phyloP scores from a whole-genome alignment of 2,797 vertebrate genomes.

The Podarcis siculus region DNA sequence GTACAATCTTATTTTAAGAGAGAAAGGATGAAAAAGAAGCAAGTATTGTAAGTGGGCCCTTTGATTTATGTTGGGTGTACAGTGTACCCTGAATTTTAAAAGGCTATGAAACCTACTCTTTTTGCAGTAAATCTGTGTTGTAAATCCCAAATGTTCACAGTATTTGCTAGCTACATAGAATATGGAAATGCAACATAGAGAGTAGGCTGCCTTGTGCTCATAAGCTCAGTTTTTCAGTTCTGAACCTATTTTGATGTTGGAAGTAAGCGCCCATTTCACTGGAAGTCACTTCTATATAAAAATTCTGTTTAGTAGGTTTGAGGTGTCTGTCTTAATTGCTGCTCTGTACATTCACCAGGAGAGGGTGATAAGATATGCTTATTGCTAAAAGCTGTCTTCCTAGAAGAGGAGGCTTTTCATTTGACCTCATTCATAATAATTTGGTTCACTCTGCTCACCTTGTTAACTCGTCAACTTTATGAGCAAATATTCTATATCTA shows the following conservation, averaged over 20 bases:
- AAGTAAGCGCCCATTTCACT: not conserved
- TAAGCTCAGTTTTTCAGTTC: not conserved
- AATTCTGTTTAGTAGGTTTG: not conserved
- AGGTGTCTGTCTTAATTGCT: conserved; percentile 3
- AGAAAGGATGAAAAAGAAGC: not conserved
- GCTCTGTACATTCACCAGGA: conserved; percentile 34
- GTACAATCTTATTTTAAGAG: not conserved
- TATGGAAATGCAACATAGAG: not conserved
- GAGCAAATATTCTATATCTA: not conserved
- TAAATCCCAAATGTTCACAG: not conserved
- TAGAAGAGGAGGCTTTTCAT: not conserved
- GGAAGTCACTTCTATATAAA: not conserved
- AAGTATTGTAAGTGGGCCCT: not conserved
- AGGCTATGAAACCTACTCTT: not conserved
- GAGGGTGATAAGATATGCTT: conserved; percentile 41
- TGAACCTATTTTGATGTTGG: not conserved
- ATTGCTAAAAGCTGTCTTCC: not conserved
- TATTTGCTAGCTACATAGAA: not conserved
- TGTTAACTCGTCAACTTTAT: not conserved
- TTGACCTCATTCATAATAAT: not conserved
- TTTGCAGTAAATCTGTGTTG: not conserved
- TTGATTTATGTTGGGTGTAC: not conserved
- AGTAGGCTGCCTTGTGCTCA: not conserved
- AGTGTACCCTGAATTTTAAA: not conserved
- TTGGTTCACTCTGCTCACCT: not conserved